Conservation (phyloP, 2,888 invertebrate species). For the Pollenia griseotomentosa region DNA sequence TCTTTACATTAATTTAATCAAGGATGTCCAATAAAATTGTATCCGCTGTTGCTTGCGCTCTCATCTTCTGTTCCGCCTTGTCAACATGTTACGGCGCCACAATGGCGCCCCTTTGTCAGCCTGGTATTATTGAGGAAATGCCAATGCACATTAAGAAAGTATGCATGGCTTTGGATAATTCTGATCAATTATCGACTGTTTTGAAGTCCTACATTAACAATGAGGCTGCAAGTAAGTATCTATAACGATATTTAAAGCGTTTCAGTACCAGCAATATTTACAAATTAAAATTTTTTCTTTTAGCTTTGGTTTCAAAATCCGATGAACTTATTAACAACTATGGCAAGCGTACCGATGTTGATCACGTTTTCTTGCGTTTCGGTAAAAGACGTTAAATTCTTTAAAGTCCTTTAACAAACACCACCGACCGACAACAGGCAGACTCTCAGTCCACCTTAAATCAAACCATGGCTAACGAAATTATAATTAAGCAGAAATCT, state of each 20-base stretch:
- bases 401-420: not conserved
- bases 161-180: constrained; percentile 85
- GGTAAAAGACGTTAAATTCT: constrained; percentile 89
- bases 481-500: constrained; percentile 8
- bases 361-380: constrained; percentile 95
- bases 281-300: constrained; percentile 4
- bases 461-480: constrained; percentile 28
- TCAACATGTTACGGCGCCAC: constrained; percentile 78
- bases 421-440: constrained; percentile 2
- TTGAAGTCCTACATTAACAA: constrained; percentile 83
- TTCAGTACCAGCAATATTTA: constrained; percentile 16
- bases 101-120: constrained; percentile 86
- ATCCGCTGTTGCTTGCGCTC: constrained; percentile 76
- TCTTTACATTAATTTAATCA: not conserved
- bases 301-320: constrained; percentile 82
- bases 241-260: not conserved
- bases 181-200: constrained; percentile 82
- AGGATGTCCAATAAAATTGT: constrained; percentile 81
- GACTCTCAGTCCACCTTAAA: not conserved
- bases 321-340: constrained; percentile 85
- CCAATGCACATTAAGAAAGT: constrained; percentile 86
- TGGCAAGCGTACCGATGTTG: constrained; percentile 94
- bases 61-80: constrained; percentile 76
- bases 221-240: constrained; percentile 82
- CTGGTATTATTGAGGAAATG: constrained; percentile 86